A percentile compares a stretch with the other conserved stretches of the same genome.
phyloP scores from a whole-genome alignment of 2,888 invertebrate species.

The Phaedon cochleariae region DNA sequence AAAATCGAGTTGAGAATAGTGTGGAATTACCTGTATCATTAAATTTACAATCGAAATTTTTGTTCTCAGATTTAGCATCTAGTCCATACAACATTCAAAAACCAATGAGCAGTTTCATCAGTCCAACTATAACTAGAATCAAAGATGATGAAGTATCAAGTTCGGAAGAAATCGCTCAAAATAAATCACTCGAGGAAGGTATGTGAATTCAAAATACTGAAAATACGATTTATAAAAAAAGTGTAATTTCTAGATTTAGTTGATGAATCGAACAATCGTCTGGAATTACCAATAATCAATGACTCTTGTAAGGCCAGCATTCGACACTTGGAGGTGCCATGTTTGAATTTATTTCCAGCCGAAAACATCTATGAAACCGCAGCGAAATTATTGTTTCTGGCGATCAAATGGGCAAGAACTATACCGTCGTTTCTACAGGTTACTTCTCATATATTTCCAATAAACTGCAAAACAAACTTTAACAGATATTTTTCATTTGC shows the following conservation, averaged over 20 bases:
- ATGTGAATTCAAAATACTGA: too few relatives aligned
- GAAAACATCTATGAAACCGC: constrained; percentile 76
- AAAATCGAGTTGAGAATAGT: too few relatives aligned
- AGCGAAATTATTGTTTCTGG: constrained; percentile 77
- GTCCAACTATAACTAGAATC: constrained; percentile 50
- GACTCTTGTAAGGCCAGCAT: constrained; percentile 42
- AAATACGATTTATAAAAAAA: too few relatives aligned
- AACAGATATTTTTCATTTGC: constrained; percentile 39
- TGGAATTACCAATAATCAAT: constrained; percentile 54
- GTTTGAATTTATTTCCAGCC: constrained; percentile 65
- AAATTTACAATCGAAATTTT: too few relatives aligned
- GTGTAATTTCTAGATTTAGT: constrained; percentile 24
- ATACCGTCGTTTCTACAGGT: constrained; percentile 80
- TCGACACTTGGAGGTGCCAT: constrained; percentile 56
- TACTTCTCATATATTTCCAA: constrained; percentile 25
- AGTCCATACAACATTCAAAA: constrained; percentile 47
- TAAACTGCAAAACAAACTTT: too few relatives aligned
- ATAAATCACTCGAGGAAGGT: constrained; percentile 40
- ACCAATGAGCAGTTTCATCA: constrained; percentile 21
- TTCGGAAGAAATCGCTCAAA: constrained; percentile 71
- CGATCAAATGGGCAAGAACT: constrained; percentile 82
- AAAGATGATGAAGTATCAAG: constrained; percentile 82
- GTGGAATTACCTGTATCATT: too few relatives aligned
- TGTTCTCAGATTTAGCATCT: constrained; percentile 26
- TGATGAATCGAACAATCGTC: constrained; percentile 41